phyloP scores from a whole-genome alignment of 2,888 invertebrate species.

The Cantharis flavilabris region DNA sequence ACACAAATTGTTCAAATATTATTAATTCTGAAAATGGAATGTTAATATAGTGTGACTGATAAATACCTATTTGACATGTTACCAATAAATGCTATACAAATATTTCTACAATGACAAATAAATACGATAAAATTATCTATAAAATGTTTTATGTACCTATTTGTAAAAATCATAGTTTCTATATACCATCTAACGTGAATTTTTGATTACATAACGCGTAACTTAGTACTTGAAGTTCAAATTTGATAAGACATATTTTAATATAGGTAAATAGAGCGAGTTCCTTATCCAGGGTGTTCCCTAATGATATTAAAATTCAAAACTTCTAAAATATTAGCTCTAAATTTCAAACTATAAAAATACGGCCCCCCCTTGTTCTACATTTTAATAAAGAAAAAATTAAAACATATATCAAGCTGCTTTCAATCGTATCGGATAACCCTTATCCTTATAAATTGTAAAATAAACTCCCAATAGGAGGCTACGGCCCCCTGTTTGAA shows the following conservation, averaged over 20 bases:
- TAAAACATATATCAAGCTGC: too few relatives aligned
- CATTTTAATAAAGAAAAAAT: too few relatives aligned
- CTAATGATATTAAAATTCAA: too few relatives aligned
- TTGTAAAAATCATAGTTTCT: background rate
- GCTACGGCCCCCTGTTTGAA: too few relatives aligned
- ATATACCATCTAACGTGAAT: background rate
- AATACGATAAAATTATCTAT: background rate
- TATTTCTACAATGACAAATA: background rate
- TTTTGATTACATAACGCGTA: background rate
- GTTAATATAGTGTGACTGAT: background rate
- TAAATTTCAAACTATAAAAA: too few relatives aligned
- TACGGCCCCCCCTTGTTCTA: too few relatives aligned
- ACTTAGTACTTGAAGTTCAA: background rate
- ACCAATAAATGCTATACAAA: background rate
- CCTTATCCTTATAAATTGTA: too few relatives aligned
- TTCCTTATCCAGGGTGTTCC: too few relatives aligned
- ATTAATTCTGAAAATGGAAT: background rate
- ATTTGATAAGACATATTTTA: background rate
- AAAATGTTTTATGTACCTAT: background rate
- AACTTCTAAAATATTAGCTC: too few relatives aligned
- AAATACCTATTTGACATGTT: background rate
- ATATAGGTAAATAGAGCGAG: background rate
- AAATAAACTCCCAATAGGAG: too few relatives aligned
- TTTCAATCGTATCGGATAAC: too few relatives aligned
- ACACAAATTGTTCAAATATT: background rate